Conservation (phyloP, 2,888 invertebrate genomes). For the Thymelicus sylvestris region DNA sequence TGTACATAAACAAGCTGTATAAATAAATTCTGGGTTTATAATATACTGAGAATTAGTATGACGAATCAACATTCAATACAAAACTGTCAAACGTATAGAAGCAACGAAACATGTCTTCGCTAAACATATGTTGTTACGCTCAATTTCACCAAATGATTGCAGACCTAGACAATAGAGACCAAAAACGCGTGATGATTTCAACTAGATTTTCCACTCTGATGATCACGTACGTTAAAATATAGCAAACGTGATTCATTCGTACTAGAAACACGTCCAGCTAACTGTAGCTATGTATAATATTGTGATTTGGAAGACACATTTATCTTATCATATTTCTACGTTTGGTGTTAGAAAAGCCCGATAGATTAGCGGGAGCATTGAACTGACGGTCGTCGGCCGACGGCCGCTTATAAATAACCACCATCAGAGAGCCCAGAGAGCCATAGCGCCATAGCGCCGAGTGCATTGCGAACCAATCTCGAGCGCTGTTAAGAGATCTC, state of each 20-base stretch:
- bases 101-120: conserved; percentile 10
- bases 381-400: conserved; percentile 59
- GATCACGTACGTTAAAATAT: conserved; percentile 43
- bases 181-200: conserved; percentile 52
- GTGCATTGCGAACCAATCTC: conserved; percentile 56
- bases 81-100: conserved; percentile 4
- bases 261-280: conserved; percentile 33
- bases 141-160: conserved; percentile 61
- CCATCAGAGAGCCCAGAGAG: conserved; percentile 52
- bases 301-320: conserved; percentile 30
- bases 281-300: conserved; percentile 14
- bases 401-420: conserved; percentile 71
- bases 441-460: conserved; percentile 60
- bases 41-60: neutral
- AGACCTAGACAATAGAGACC: conserved; percentile 58
- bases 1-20: conserved; percentile 44
- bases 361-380: conserved; percentile 66
- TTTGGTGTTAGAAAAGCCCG: conserved; percentile 52
- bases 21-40: conserved; percentile 38
- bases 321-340: conserved; percentile 60
- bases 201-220: conserved; percentile 50
- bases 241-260: conserved; percentile 43
- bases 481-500: conserved; percentile 53
- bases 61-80: neutral
- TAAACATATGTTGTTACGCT: conserved; percentile 48